phyloP scores from a whole-genome alignment of 2,113 vertebrate species.

The Larimichthys crocea region DNA sequence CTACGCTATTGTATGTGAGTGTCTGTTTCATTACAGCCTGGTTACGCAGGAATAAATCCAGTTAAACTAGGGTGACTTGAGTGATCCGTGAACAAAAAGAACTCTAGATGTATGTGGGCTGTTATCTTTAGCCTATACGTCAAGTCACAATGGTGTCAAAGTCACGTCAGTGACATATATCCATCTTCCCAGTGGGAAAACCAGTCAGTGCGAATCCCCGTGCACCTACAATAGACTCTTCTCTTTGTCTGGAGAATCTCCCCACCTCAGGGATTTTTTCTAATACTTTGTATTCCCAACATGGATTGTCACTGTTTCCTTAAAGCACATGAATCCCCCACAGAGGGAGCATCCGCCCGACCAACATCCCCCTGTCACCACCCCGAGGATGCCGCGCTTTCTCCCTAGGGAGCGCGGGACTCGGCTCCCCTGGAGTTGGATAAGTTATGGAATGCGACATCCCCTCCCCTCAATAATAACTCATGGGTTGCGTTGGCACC shows the following conservation, averaged over 20 bases:
- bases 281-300: conserved; percentile 66
- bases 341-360: conserved; percentile 25
- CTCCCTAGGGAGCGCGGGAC: conserved; percentile 35
- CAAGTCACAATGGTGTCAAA: conserved; percentile 46
- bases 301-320: conserved; percentile 61
- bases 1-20: background rate
- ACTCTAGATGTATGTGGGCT: background rate
- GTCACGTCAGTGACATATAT: conserved; percentile 57
- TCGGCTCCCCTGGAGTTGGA: conserved; percentile 34
- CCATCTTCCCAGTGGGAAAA: conserved; percentile 58
- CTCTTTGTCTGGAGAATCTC: conserved; percentile 55
- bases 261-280: conserved; percentile 54
- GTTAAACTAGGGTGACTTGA: background rate
- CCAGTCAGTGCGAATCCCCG: conserved; percentile 35
- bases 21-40: background rate
- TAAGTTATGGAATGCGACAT: conserved; percentile 63
- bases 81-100: conserved; percentile 9
- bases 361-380: conserved; percentile 38
- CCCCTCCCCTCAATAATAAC: conserved; percentile 43
- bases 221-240: conserved; percentile 40
- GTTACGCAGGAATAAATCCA: conserved; percentile 1
- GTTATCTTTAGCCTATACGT: conserved; percentile 52
- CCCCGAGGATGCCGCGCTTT: conserved; percentile 27
- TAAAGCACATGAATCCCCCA: conserved; percentile 58
- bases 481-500: conserved; percentile 24